phyloP scores from a whole-genome alignment of 92 coral and sea anemone species.

The Umimayanthus kanabou region DNA sequence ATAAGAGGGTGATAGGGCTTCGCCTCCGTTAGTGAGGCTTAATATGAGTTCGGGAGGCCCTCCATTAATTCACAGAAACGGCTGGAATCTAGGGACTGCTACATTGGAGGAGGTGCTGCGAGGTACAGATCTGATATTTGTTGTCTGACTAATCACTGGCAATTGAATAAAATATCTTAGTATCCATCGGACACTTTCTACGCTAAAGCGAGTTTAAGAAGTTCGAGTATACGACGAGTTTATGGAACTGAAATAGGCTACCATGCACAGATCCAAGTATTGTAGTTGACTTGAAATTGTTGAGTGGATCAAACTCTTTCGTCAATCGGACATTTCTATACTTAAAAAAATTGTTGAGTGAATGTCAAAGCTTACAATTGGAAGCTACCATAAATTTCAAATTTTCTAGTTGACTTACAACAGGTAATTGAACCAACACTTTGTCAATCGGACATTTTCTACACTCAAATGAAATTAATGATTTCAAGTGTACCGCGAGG shows the following conservation, averaged over 20 bases:
- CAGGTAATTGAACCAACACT: neutral
- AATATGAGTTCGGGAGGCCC: neutral
- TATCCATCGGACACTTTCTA: no score
- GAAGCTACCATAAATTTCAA: neutral
- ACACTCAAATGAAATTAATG: neutral
- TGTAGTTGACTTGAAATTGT: neutral
- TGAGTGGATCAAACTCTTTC: no score
- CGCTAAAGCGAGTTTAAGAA: neutral
- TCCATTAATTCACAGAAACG: neutral
- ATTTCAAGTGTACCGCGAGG: no score
- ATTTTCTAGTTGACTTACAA: neutral
- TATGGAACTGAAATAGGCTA: neutral
- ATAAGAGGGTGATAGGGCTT: neutral
- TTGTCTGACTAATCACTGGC: neutral
- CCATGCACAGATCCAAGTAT: neutral
- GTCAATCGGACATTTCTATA: neutral
- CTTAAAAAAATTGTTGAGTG: neutral
- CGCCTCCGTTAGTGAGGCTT: neutral
- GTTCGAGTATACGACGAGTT: neutral
- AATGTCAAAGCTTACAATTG: neutral
- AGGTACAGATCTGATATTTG: neutral
- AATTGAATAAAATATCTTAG: neutral
- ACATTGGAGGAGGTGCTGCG: neutral
- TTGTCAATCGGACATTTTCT: neutral
- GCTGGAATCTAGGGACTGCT: neutral